Conservation (phyloP, 2,888 invertebrate species). For the Stictocephala bisonia region DNA sequence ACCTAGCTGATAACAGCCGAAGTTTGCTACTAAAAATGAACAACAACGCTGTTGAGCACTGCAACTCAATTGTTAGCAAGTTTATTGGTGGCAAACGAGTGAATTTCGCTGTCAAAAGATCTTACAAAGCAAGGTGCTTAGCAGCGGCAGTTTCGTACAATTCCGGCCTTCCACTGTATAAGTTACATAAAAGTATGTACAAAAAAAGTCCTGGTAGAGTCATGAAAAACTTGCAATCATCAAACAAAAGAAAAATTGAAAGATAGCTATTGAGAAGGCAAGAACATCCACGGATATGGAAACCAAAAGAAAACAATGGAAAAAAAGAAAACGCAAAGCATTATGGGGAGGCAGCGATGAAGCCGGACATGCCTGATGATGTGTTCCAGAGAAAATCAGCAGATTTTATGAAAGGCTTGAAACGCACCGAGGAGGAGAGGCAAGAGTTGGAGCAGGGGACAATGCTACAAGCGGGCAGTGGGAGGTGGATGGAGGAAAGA, state of each 20-base stretch:
- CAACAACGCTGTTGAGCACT: slow-evolving; percentile 60
- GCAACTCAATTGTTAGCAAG: slow-evolving; percentile 60
- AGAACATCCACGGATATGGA: no score
- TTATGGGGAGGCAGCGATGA: neutral
- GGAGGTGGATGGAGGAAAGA: slow-evolving; percentile 27
- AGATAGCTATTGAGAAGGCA: neutral
- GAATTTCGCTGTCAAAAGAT: slow-evolving; percentile 57
- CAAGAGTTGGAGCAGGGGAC: neutral
- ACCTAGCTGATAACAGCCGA: slow-evolving; percentile 37
- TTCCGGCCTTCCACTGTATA: neutral
- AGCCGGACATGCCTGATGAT: slow-evolving; percentile 23
- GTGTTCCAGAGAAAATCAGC: neutral
- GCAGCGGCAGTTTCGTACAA: no score
- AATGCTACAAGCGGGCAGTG: neutral
- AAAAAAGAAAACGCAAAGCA: neutral
- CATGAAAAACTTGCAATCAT: neutral
- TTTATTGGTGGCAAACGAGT: slow-evolving; percentile 62
- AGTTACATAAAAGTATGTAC: slow-evolving; percentile 1
- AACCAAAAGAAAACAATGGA: no score
- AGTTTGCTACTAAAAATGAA: slow-evolving; percentile 56
- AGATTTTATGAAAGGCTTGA: neutral
- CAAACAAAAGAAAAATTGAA: neutral
- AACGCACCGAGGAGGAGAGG: neutral
- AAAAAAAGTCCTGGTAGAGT: slow-evolving; percentile 22
- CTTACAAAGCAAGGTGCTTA: slow-evolving; percentile 60